phyloP scores from a whole-genome alignment of 2,113 vertebrate species.

The Herpailurus yagouaroundi region DNA sequence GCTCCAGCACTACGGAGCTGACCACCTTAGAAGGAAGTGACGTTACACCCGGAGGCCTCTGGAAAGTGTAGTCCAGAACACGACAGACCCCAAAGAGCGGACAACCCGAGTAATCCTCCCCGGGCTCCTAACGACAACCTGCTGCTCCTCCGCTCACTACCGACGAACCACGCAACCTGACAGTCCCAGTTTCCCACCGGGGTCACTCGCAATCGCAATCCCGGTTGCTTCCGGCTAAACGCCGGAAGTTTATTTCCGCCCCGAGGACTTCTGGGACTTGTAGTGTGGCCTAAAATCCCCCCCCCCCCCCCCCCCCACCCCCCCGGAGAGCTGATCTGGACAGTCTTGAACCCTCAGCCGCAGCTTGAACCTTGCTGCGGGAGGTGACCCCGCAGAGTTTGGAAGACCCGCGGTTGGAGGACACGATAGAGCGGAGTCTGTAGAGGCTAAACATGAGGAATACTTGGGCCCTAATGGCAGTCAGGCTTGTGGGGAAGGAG shows the following conservation, averaged over 20 bases:
- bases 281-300: neutral
- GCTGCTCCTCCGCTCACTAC: neutral
- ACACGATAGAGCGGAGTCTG: too few species aligned
- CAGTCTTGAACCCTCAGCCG: rapidly evolving
- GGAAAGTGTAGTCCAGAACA: neutral
- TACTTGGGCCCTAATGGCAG: neutral
- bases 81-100: rapidly evolving
- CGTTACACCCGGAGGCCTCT: neutral
- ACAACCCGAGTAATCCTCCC: too few species aligned
- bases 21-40: neutral
- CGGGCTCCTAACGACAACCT: rapidly evolving
- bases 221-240: too few species aligned
- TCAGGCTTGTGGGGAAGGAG: neutral
- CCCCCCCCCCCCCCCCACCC: too few species aligned
- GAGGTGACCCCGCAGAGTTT: rapidly evolving
- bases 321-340: rapidly evolving
- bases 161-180: neutral
- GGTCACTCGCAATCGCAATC: too few species aligned
- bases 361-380: rapidly evolving
- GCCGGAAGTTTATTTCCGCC: neutral
- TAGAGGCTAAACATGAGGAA: neutral
- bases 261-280: neutral
- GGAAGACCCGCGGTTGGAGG: too few species aligned
- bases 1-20: neutral
- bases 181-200: too few species aligned